These are phyloP conservation scores for Valencia hispanica DNA, from an alignment of 2,797 vertebrate genomes.

Conservation along the genomic window DNA sequence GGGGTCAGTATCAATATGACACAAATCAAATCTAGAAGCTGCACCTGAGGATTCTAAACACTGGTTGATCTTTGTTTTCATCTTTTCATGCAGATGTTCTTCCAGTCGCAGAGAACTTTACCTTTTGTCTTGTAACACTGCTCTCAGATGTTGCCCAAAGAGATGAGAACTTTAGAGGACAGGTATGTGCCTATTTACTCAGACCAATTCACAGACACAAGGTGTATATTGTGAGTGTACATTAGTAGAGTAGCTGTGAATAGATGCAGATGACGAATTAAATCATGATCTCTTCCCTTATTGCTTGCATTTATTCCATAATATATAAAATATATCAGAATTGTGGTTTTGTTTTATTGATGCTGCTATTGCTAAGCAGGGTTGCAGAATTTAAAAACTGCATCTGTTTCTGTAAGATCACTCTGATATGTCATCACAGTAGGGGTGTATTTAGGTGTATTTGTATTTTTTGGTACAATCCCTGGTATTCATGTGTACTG, in stretches of 20 bases:
- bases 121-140: constrained; percentile 92
- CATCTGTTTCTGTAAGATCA: not conserved
- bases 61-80: not conserved
- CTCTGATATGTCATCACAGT: not conserved
- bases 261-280: not conserved
- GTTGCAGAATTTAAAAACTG: too few relatives aligned
- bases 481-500: too few relatives aligned
- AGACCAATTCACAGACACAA: not conserved
- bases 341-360: not conserved
- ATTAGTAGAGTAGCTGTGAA: not conserved
- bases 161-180: constrained; percentile 85
- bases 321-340: not conserved
- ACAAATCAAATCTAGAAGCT: not conserved
- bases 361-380: not conserved
- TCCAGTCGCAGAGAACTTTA: constrained; percentile 95
- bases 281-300: not conserved
- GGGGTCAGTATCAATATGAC: constrained; percentile 70
- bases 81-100: constrained; percentile 82
- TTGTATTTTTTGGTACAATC: too few relatives aligned
- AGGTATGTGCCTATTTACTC: constrained; percentile 78
- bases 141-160: constrained; percentile 93
- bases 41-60: not conserved
- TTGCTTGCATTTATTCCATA: not conserved
- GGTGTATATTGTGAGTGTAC: not conserved
- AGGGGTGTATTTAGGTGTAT: too few relatives aligned